Base-by-base conservation (phyloP, 2,797 vertebrate genomes). In the Gadopsis marmoratus region DNA sequence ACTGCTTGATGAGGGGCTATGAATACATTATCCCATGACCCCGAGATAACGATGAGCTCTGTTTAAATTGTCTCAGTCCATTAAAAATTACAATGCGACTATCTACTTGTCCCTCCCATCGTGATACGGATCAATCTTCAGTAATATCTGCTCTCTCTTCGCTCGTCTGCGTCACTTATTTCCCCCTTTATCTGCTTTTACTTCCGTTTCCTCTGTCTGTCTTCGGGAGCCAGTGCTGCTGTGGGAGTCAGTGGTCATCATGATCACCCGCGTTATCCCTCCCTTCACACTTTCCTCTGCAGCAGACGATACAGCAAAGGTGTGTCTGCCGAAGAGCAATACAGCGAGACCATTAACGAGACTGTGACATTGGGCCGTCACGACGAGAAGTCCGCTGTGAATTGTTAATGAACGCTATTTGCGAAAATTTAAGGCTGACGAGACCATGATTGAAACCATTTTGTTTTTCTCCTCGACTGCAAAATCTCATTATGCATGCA, bases 11-110 rank as follows among this genome's bases (percentile, higher is more conserved):
- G 71, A 84, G 59, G 19, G 50, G 47, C 82, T 71, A 50, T 71
- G 67, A 87, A 89, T 91, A 87, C 0, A 80, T 88, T 76, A 84
- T 19, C 31, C 41, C 7, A 17, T 84, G 62, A 86, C 80, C 82
- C 58, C 5, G 31, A 74, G 79, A 86, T 84, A 84, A 84, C 19
- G 41, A 74, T 12, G 62, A 76, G 65, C 76, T 78, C 56, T 11
- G 37, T 78, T 87, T 80, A 83, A 88, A 85, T 90, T 86, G 70
- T 79, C 61, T 66, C 58, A 55, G 41, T 64, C 74, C 37, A 17
- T 76, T 78, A 71, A 69, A 51, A 85, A 86, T 74, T 51, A 75
- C 80, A 71, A 60, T 76, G 65, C 60, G 58, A 68, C 61, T 66
- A 78, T 82, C 21, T 43, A 26, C 33, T 76, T 35, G 54, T 66